Evolutionary conservation across 2,888 invertebrate species (phyloP), one percentile per base, ranked within the genome.

Genomic region (Flabesymbios commensalis): DNA sequence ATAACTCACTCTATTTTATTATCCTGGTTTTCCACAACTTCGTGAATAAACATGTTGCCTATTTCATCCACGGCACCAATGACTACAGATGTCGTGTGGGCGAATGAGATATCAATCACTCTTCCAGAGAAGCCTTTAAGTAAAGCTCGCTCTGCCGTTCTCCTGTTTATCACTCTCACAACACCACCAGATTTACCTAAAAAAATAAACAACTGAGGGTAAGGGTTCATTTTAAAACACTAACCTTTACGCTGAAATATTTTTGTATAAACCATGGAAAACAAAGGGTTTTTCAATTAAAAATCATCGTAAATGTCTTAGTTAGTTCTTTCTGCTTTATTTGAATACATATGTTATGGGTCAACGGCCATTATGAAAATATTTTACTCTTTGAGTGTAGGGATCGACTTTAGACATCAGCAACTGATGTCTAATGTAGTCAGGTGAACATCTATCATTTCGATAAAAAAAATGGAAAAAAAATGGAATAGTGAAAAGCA

Each of bases 101-200:
- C 93, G 85, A 97, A 97, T 1, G 94, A 89, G 52, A 97, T 83
- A 82, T 97, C 97, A 81, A 92, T 88, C n/a, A 96, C 90, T 80
- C 90, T 87, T 41, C 93, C 94, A 54, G 88, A 88, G 87, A 93
- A 90, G 43, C 93, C 93, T 81, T 93, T 93, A 56, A 96, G 88
- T 26, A 96, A 85, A 1, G 89, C 87, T 57, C 95, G 87, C 68
- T 89, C 87, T 72, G 90, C 88, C 1, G 88, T 87, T 64, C 90
- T 89, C 71, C 88, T 87, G 82, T 92, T 91, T 7, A 92, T 89
- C 14, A 97, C 90, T 43, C 95, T 87, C 5, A 96, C 91, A 86
- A 92, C 90, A 26, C 86, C 85, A 53, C 78, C 58, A 55, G 71
- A 65, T 63, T 75, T 77, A 36, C 78, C 80, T 80, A 64, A 7